These are phyloP conservation scores for Hexactinellida sp. DNA, from an alignment of 37 sponge, comb jelly and placozoan species.

Conservation along the genomic window DNA sequence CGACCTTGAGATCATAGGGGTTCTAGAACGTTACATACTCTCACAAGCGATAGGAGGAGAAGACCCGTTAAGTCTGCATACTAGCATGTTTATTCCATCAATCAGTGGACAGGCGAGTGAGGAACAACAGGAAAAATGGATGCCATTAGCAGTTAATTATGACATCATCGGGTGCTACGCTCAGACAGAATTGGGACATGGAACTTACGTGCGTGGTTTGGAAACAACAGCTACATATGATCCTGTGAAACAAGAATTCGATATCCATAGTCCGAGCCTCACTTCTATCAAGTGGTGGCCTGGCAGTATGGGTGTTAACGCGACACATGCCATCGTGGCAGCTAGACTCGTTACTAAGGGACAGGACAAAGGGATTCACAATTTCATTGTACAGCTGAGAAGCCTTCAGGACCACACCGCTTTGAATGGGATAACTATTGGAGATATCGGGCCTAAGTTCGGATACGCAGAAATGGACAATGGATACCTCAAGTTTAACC, in stretches of 20 bases:
- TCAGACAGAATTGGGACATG: conserved; percentile 93
- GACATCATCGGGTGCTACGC: too few species aligned
- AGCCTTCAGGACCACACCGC: conserved; percentile 58
- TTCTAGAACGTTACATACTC: not conserved
- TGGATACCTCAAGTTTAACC: conserved; percentile 53
- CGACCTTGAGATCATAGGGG: not conserved
- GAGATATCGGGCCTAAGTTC: conserved; percentile 81
- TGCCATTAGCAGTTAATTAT: conserved; percentile 39
- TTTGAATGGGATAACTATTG: conserved; percentile 52
- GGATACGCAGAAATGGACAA: conserved; percentile 71
- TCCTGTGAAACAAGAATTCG: conserved; percentile 53
- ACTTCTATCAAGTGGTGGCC: conserved; percentile 87
- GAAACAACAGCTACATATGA: conserved; percentile 77
- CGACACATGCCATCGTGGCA: conserved; percentile 60
- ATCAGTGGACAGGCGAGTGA: conserved; percentile 45
- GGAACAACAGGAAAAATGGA: conserved; percentile 62
- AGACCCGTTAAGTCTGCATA: not conserved
- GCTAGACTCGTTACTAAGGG: conserved; percentile 63
- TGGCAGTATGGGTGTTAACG: conserved; percentile 62
- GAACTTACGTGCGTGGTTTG: conserved; percentile 61
- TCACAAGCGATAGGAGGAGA: not conserved
- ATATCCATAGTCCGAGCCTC: conserved; percentile 57
- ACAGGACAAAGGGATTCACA: conserved; percentile 53
- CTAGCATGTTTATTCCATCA: not conserved
- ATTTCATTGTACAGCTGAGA: conserved; percentile 68